These are phyloP conservation scores for Poecilia wingei DNA, from an alignment of 2,797 vertebrate genomes.

Conservation along the genomic window DNA sequence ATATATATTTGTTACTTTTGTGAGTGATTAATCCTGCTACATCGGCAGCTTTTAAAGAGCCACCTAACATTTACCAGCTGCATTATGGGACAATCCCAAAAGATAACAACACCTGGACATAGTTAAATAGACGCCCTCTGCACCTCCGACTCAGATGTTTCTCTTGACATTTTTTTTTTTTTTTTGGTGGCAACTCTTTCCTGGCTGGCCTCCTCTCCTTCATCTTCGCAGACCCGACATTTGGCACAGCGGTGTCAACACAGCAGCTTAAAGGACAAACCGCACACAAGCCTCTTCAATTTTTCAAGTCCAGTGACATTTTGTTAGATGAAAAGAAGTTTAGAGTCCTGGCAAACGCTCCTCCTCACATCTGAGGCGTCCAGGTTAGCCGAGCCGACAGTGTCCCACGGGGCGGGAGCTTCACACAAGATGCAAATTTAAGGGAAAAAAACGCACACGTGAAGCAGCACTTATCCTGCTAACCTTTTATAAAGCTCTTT, in stretches of 20 bases:
- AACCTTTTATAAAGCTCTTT: slow-evolving; percentile 42
- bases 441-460: slow-evolving; percentile 1
- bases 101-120: slow-evolving; percentile 3
- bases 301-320: slow-evolving; percentile 66
- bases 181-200: not conserved
- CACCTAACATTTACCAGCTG: slow-evolving; percentile 3
- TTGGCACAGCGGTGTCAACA: slow-evolving; percentile 55
- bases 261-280: slow-evolving; percentile 50
- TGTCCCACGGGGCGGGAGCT: slow-evolving; percentile 28
- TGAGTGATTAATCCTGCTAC: not conserved
- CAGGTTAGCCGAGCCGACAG: slow-evolving; percentile 41
- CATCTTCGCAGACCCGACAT: slow-evolving; percentile 56
- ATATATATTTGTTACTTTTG: not conserved
- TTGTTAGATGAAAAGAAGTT: slow-evolving; percentile 59
- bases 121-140: slow-evolving; percentile 15
- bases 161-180: slow-evolving; percentile 1
- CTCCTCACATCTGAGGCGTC: slow-evolving; percentile 26
- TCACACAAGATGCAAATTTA: slow-evolving; percentile 1
- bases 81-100: not conserved
- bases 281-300: slow-evolving; percentile 51
- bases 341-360: slow-evolving; percentile 45
- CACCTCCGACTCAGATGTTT: slow-evolving; percentile 34
- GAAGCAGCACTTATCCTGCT: not conserved
- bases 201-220: slow-evolving; percentile 36
- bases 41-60: not conserved